phyloP scores from a whole-genome alignment of 2,797 vertebrate genomes.

The Lindbergichthys nudifrons region DNA sequence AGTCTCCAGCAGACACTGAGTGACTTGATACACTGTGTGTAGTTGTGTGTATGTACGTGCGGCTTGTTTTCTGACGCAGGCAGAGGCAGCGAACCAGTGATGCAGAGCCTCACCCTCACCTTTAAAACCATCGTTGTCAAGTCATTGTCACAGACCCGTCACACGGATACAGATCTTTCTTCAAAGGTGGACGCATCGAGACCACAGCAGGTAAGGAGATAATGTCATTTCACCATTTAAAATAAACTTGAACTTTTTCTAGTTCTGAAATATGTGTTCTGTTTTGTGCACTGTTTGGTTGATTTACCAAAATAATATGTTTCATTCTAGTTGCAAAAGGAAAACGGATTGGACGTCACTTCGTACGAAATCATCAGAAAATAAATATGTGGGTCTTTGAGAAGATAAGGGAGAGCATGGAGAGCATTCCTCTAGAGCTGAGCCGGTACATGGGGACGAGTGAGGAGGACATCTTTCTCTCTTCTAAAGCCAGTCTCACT shows the following conservation, averaged over 20 bases:
- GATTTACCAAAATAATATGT: neutral
- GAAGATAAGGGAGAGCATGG: constrained; percentile 74
- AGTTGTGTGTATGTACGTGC: constrained; percentile 20
- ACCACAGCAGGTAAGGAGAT: constrained; percentile 52
- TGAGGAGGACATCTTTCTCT: constrained; percentile 43
- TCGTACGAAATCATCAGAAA: neutral
- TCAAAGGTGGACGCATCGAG: constrained; percentile 23
- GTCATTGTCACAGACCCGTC: constrained; percentile 16
- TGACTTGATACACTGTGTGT: constrained; percentile 4
- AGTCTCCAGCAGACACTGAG: constrained; percentile 11
- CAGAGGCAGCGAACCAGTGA: constrained; percentile 56
- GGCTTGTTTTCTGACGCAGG: constrained; percentile 56
- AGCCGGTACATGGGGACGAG: constrained; percentile 58
- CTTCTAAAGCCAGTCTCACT: constrained; percentile 62
- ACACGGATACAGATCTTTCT: constrained; percentile 25
- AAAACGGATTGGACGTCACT: constrained; percentile 14
- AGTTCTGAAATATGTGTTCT: constrained; percentile 9
- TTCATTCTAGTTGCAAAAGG: constrained; percentile 20
- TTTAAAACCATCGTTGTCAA: constrained; percentile 54
- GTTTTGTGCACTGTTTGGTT: neutral
- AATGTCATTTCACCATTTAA: neutral
- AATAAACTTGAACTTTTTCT: neutral
- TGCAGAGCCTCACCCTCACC: constrained; percentile 31
- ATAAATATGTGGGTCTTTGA: constrained; percentile 78
- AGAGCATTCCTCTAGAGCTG: constrained; percentile 73